Evolutionary conservation across 2,888 invertebrate genomes (phyloP).

Genomic region (Coelogynopora nodosa): DNA sequence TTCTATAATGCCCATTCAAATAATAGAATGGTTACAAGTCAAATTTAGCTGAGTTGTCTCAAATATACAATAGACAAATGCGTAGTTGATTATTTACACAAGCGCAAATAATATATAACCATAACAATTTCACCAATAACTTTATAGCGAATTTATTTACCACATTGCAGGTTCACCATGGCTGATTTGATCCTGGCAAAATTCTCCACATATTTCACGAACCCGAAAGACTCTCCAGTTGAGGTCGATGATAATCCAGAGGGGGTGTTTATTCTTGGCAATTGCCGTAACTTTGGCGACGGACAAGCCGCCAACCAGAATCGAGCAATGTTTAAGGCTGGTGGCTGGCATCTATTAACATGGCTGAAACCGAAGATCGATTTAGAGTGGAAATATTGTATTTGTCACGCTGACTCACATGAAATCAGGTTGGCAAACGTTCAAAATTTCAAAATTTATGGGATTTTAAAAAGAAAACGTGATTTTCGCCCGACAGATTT

Average conservation of each 20-base stretch:
- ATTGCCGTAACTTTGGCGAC: not conserved
- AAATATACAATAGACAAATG: too few species aligned
- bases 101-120: too few species aligned
- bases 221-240: not conserved
- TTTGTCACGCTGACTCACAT: not conserved
- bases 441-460: not conserved
- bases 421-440: not conserved
- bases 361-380: constrained; percentile 2
- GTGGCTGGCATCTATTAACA: not conserved
- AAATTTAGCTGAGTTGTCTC: too few species aligned
- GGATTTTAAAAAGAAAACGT: not conserved
- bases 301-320: not conserved
- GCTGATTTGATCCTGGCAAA: not conserved
- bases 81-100: too few species aligned
- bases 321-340: not conserved
- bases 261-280: not conserved
- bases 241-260: not conserved
- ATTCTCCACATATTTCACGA: not conserved
- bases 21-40: too few species aligned
- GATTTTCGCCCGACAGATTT: not conserved
- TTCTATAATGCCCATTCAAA: too few species aligned
- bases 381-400: not conserved
- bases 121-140: too few species aligned
- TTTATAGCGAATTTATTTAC: too few species aligned
- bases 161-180: too few species aligned